phyloP scores from a whole-genome alignment of 2,888 invertebrate genomes.

The Shargacucullia verbasci region DNA sequence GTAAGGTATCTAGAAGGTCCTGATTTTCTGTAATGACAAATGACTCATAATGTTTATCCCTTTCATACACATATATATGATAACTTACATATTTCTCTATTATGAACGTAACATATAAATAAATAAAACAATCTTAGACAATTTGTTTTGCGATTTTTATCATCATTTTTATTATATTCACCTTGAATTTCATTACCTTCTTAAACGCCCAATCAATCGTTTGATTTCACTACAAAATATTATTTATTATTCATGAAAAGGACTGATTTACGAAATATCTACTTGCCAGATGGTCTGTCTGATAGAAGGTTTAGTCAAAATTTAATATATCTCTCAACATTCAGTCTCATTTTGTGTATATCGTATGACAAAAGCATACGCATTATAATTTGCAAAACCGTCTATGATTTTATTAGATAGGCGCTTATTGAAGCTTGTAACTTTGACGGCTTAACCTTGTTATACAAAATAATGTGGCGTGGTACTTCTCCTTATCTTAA shows the following conservation, averaged over 20 bases:
- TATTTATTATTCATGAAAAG: constrained; percentile 13
- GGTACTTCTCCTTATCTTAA: too few species aligned
- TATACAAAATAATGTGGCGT: too few species aligned
- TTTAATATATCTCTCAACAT: constrained; percentile 15
- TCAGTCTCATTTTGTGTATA: neutral
- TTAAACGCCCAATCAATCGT: neutral
- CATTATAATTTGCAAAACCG: constrained; percentile 27
- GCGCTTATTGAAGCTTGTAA: constrained; percentile 7
- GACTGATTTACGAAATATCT: constrained; percentile 8
- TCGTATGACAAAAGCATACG: constrained; percentile 18
- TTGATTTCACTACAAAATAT: too few species aligned
- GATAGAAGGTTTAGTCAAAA: constrained; percentile 14
- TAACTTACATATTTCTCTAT: too few species aligned
- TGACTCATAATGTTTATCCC: neutral
- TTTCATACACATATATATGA: neutral
- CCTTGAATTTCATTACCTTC: constrained; percentile 11
- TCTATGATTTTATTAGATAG: constrained; percentile 22
- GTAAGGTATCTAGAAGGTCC: neutral
- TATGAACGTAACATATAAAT: too few species aligned
- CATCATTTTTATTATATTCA: neutral
- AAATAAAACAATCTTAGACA: too few species aligned
- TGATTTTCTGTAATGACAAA: neutral
- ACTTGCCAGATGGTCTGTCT: constrained; percentile 25
- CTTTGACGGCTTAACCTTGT: constrained; percentile 15
- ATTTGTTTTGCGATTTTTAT: too few species aligned